Conservation (phyloP, 2,888 invertebrate species). For the Craniophora ligustri region DNA sequence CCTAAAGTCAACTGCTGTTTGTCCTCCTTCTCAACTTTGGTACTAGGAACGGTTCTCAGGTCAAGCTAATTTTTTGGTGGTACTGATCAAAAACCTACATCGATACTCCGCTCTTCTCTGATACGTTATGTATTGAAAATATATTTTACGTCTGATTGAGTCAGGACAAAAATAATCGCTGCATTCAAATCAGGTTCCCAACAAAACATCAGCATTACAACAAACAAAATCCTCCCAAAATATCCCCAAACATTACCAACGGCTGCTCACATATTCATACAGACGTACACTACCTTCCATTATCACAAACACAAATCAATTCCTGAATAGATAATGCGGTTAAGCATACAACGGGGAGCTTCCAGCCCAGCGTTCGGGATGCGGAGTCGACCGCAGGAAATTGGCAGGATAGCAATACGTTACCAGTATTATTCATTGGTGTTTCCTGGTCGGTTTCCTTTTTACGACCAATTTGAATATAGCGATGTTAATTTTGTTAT, state of each 20-base stretch:
- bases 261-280: slow-evolving; percentile 40
- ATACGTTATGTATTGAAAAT: no score
- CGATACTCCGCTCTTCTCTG: no score
- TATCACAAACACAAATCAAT: slow-evolving; percentile 56
- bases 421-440: slow-evolving; percentile 64
- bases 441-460: slow-evolving; percentile 56
- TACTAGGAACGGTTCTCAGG: no score
- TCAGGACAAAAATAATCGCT: no score
- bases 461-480: slow-evolving; percentile 51
- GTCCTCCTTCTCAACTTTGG: no score
- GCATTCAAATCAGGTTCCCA: no score
- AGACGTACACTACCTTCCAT: slow-evolving; percentile 45
- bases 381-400: slow-evolving; percentile 61
- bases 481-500: slow-evolving; percentile 52
- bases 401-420: slow-evolving; percentile 65
- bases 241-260: slow-evolving; percentile 16
- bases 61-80: no score
- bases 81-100: no score
- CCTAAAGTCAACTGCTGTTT: no score
- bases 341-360: slow-evolving; percentile 52
- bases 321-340: slow-evolving; percentile 63
- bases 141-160: no score
- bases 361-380: slow-evolving; percentile 49
- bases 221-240: slow-evolving; percentile 12
- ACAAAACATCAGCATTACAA: no score